Base-by-base conservation (phyloP, 1,140 invertebrate genomes). In the Venturia canescens region DNA sequence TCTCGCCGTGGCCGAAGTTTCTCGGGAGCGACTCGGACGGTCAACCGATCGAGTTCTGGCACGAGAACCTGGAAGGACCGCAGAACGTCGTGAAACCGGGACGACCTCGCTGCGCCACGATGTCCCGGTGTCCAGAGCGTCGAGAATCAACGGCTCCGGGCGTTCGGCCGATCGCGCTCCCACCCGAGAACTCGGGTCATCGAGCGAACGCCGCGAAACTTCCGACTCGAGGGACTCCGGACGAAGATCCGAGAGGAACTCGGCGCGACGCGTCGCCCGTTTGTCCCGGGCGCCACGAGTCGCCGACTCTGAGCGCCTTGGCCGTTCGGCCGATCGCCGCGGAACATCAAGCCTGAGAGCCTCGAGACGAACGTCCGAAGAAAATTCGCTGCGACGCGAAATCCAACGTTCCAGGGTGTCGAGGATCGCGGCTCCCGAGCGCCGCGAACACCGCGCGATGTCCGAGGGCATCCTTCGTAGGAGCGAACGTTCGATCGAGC, bases 31-130 rank as follows among this genome's bases (percentile, higher is more conserved):
- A 16, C 44, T 18, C 7, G 23, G 16, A 23, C 31, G 31, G 4
- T 26, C 23, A n/a, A 23, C 26, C 13, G 23, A 69, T n/a, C 15
- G 23, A 4, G 31, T 23, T n/a, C 15, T 26, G 4, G 16, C 15
- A 23, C 66, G 26, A 3, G 50, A 53, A 53, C 53, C 5, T 57
- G 18, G n/a, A 23, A 21, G 5, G 7, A n/a, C 53, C 53, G 21
- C 18, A 0, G 53, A 57, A 57, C 18, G 53, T n/a, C 53, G 53
- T 1, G 53, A 57, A 9, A 21, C 53, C 53, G 53, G 13, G 21
- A 57, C 21, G 6, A 82, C 3, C 70, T 83, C 66, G 1, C 16
- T 81, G 6, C 79, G 72, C 0, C 85, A 81, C 11, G 84, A 88
- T n/a, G 44, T 87, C 74, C 50, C 87, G 1, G 0, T n/a, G 18